Evolutionary conservation across 2,888 invertebrate genomes (phyloP).

Genomic region (Opisthograptis luteolata): DNA sequence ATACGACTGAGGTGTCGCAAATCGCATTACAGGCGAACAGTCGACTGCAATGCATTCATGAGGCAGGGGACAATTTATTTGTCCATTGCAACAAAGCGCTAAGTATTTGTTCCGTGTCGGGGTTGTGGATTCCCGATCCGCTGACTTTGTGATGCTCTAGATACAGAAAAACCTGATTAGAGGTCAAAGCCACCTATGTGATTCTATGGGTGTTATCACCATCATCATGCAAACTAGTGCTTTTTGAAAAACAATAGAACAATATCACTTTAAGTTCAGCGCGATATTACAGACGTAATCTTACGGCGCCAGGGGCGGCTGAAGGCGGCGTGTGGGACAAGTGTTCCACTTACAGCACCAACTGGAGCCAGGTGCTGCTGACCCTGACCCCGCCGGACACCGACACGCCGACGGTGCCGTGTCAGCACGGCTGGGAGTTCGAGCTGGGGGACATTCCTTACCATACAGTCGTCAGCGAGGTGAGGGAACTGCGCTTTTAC

Average conservation of each 20-base stretch:
- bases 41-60: too few relatives aligned
- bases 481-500: conserved; percentile 42
- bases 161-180: too few relatives aligned
- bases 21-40: too few relatives aligned
- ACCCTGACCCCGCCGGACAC: conserved; percentile 58
- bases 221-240: too few relatives aligned
- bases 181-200: too few relatives aligned
- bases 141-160: too few relatives aligned
- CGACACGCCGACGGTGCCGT: conserved; percentile 56
- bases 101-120: too few relatives aligned
- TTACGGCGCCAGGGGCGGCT: conserved; percentile 58
- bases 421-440: conserved; percentile 73
- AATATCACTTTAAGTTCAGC: conserved; percentile 18
- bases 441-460: conserved; percentile 73
- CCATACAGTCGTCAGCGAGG: conserved; percentile 73
- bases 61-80: too few relatives aligned
- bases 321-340: conserved; percentile 60
- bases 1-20: too few relatives aligned
- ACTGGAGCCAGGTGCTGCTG: conserved; percentile 71
- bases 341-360: conserved; percentile 65
- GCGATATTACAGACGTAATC: conserved; percentile 61
- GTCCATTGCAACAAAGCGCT: too few relatives aligned
- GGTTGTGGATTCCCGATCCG: too few relatives aligned
- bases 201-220: background rate
- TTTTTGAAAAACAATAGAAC: conserved; percentile 2